A percentile compares a stretch with the other conserved stretches of the same genome.
phyloP scores from a whole-genome alignment of 2,113 vertebrate genomes.

The Peromyscus leucopus region DNA sequence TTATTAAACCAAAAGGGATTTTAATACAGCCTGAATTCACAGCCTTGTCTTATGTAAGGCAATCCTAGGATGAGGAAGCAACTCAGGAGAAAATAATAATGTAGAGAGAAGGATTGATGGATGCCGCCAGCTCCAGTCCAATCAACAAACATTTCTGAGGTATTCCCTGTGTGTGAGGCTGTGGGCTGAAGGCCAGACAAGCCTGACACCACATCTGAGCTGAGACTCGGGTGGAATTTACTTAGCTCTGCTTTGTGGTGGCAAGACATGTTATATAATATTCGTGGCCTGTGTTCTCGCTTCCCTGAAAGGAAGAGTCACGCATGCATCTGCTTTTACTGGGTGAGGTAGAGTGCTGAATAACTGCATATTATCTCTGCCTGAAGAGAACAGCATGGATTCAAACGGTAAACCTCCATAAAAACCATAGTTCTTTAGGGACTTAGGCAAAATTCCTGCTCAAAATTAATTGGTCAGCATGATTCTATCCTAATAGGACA shows the following conservation, averaged over 20 bases:
- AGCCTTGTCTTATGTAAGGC: constrained; percentile 4
- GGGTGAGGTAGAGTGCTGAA: neutral
- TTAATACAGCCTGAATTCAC: neutral
- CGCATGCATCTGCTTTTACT: neutral
- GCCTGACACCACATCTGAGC: neutral
- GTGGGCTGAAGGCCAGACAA: neutral
- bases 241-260: neutral
- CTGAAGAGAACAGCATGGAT: neutral
- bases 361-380: constrained; percentile 8
- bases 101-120: neutral
- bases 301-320: neutral
- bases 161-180: neutral
- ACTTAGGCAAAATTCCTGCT: neutral
- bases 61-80: neutral
- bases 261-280: neutral
- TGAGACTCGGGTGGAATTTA: neutral
- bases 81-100: neutral
- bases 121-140: neutral
- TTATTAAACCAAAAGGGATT: constrained; percentile 26
- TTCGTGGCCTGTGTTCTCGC: neutral
- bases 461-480: neutral
- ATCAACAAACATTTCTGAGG: neutral
- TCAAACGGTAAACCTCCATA: constrained; percentile 14
- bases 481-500: neutral
- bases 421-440: neutral